Percentiles rank a stretch among this genome's conserved stretches.
Evolutionary conservation across 2,113 vertebrate species (phyloP).

Genomic region (Rattus norvegicus): GRCr8 NC_086024.1:19291001-19291500

Average conservation of each 20-base stretch:
- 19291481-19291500: conserved; percentile 41
- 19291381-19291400: background rate
- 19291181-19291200: conserved; percentile 39
- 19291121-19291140: background rate
- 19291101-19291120: background rate
- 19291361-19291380: background rate
- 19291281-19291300: background rate
- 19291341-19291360: background rate
- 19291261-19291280: background rate
- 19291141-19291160: conserved; percentile 1
- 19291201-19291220: background rate
- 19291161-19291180: conserved; percentile 43
- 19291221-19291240: background rate
- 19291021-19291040: background rate
- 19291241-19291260: background rate
- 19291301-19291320: conserved; percentile 42
- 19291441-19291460: conserved; percentile 34
- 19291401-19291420: conserved; percentile 23
- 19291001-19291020: background rate
- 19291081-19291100: background rate
- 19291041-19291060: conserved; percentile 14
- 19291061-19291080: conserved; percentile 32
- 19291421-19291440: background rate
- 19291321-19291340: background rate
- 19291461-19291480: background rate